Conservation (phyloP, 2,113 vertebrate species). For the Semicossyphus pulcher region DNA sequence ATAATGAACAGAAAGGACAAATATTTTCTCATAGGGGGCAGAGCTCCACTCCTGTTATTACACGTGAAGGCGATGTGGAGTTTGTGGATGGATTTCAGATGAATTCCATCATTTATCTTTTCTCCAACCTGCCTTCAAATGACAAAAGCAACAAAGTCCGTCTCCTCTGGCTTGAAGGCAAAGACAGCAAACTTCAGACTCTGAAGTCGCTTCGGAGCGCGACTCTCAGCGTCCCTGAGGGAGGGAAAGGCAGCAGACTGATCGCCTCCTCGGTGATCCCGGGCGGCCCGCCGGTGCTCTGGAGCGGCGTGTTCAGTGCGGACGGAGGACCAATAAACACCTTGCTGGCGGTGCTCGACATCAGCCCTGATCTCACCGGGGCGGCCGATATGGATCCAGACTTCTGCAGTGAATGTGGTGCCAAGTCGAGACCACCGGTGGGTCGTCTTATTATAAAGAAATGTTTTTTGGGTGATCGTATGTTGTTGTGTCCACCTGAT, state of each 20-base stretch:
- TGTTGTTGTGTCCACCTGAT: no score
- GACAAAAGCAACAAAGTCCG: conserved; percentile 27
- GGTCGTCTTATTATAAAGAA: background rate
- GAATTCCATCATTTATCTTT: conserved; percentile 62
- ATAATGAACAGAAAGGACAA: accelerated
- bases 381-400: accelerated
- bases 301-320: conserved; percentile 89
- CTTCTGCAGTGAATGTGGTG: background rate
- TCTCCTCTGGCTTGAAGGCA: conserved; percentile 62
- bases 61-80: conserved; percentile 24
- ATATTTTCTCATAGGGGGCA: conserved; percentile 67
- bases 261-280: conserved; percentile 85
- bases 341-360: conserved; percentile 85
- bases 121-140: conserved; percentile 58
- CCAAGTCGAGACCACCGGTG: accelerated
- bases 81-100: conserved; percentile 90
- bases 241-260: conserved; percentile 61
- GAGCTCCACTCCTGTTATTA: accelerated
- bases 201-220: conserved; percentile 47
- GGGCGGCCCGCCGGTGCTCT: conserved; percentile 73
- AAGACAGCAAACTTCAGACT: background rate
- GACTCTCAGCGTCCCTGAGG: conserved; percentile 25
- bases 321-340: conserved; percentile 65
- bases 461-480: no score
- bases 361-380: conserved; percentile 38